Base-by-base conservation (phyloP, 2,888 invertebrate genomes). In the Amphipoea oculea region DNA sequence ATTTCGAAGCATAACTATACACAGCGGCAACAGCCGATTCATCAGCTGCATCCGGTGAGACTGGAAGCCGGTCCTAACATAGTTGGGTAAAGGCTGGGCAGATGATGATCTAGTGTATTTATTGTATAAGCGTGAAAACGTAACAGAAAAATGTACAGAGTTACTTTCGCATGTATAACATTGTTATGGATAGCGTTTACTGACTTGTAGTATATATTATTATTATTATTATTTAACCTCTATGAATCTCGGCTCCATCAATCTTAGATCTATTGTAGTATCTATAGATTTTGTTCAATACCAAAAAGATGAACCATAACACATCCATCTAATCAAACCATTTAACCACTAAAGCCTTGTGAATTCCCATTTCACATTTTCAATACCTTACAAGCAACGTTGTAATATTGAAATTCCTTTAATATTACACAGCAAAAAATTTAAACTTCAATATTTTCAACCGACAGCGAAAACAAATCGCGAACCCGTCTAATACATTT, bases 401-500 rank as follows among this genome's bases (percentile, higher is more conserved):
- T 63, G 51, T 36, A 73, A 80, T 74, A 81, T 69, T 54, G 11
- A 73, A 82, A 83, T 73, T 66, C 48, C 14, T 36, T 29, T 23
- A 62, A 66, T 51, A 51, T 76, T 63, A 71, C 78, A 65, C 20
- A 79, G 71, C 60, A 77, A 12, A 48, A 69, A 62, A 60, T 71
- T 36, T 29, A 40, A 65, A 78, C 67, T 76, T 68, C 66, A 82
- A 83, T 82, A 84, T 80, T 70, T 80, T 42, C 73, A 81, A 73
- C 45, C 63, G 11, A 45, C 60, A 42, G 17, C 36, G 82, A 86
- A 81, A 86, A 84, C 76, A 82, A 83, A 83, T 78, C 57, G 74
- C 62, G 48, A 79, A 48, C 73, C 73, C 76, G 71, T 82, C 76
- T 84, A 79, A 86, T 85, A 85, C 78, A 85, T 88, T 86, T 84